Percentiles rank a stretch among this genome's conserved stretches.
Conservation (phyloP, 1,140 invertebrate species). For the Spodoptera litura region DNA sequence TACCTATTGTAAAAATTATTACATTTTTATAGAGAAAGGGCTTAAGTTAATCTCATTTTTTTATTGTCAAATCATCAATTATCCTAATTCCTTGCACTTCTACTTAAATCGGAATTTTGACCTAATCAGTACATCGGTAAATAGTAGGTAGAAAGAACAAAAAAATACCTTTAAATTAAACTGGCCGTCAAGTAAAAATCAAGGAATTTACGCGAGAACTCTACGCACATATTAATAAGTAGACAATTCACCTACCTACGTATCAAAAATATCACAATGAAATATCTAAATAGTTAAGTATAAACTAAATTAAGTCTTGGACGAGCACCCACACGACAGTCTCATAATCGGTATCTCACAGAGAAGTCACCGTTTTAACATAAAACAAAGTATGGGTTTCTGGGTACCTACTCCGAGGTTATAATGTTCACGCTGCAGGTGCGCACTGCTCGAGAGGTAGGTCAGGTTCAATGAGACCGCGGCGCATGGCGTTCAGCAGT, state of each 20-base stretch:
- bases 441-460: constrained; percentile 65
- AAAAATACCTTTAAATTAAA: constrained; percentile 12
- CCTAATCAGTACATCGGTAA: neutral
- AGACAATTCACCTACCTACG: constrained; percentile 11
- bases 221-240: neutral
- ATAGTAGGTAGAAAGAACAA: neutral
- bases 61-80: no score
- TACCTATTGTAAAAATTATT: no score
- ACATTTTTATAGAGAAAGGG: no score
- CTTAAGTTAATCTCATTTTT: no score
- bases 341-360: constrained; percentile 28
- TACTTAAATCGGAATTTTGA: constrained; percentile 49
- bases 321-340: constrained; percentile 6
- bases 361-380: constrained; percentile 10
- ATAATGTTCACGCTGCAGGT: constrained; percentile 17
- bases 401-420: neutral
- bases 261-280: constrained; percentile 53
- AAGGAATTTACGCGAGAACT: constrained; percentile 38
- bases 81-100: constrained; percentile 48
- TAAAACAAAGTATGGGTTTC: neutral
- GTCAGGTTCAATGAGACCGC: constrained; percentile 85
- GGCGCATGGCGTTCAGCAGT: constrained; percentile 86
- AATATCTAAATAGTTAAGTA: constrained; percentile 40
- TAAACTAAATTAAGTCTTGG: constrained; percentile 33
- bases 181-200: constrained; percentile 55